phyloP scores from a whole-genome alignment of 2,888 invertebrate species.

The Xanthia togata region DNA sequence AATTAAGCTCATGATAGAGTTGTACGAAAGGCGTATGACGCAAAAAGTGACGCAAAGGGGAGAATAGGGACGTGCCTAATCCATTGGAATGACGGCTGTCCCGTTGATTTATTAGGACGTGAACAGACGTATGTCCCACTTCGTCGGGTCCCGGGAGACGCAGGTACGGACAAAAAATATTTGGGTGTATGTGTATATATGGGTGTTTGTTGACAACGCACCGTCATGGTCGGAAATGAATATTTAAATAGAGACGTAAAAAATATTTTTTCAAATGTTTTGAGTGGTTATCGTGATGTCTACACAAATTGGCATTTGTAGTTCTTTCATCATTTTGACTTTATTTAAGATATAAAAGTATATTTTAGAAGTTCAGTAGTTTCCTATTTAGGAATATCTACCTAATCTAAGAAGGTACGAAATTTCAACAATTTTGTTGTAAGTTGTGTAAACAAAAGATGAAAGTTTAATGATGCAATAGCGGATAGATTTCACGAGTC shows the following conservation, averaged over 20 bases:
- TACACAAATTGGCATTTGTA: conserved; percentile 39
- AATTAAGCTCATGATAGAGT: conserved; percentile 65
- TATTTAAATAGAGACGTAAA: conserved; percentile 63
- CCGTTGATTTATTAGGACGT: conserved; percentile 84
- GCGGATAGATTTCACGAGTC: conserved; percentile 63
- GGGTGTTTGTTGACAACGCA: conserved; percentile 87
- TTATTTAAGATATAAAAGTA: not conserved
- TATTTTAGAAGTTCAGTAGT: not conserved
- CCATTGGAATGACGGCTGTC: conserved; percentile 78
- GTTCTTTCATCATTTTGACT: not conserved
- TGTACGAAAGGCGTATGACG: conserved; percentile 66
- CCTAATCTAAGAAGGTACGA: not conserved
- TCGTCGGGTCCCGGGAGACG: conserved; percentile 67
- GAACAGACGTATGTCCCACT: conserved; percentile 78
- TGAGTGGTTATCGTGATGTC: conserved; percentile 28
- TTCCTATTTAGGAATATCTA: not conserved
- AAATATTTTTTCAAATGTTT: conserved; percentile 40
- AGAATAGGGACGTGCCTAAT: conserved; percentile 75
- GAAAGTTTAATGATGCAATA: conserved; percentile 75
- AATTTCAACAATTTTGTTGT: conserved; percentile 19
- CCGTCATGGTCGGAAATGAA: conserved; percentile 77
- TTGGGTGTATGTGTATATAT: conserved; percentile 77
- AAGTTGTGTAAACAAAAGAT: conserved; percentile 67
- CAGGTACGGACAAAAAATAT: conserved; percentile 82
- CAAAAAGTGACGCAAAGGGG: conserved; percentile 71